Evolutionary conservation across 2,888 invertebrate genomes (phyloP).

Genomic region (Cerastis leucographa): DNA sequence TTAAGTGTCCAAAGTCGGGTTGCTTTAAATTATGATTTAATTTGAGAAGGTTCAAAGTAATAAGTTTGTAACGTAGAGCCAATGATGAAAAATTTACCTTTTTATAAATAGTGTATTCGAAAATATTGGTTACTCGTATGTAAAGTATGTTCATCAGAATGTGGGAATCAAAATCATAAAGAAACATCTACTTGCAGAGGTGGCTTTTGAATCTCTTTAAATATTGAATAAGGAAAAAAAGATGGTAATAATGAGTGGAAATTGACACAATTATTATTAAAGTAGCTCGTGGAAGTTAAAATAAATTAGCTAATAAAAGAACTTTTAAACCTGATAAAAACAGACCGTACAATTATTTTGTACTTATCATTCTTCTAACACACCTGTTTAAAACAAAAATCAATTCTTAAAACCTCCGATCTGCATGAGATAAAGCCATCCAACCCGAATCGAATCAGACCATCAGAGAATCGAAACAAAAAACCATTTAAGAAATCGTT

Average conservation of each 20-base stretch:
- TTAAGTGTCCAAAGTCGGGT: conserved; percentile 56
- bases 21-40: conserved; percentile 69
- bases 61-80: conserved; percentile 38
- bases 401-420: conserved; percentile 21
- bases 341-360: not conserved
- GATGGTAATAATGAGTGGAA: not conserved
- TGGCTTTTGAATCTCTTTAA: not conserved
- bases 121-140: conserved; percentile 7
- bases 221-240: not conserved
- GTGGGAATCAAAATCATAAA: not conserved
- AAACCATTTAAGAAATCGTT: conserved; percentile 65
- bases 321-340: not conserved
- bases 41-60: conserved; percentile 53
- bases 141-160: conserved; percentile 20
- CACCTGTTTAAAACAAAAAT: conserved; percentile 33
- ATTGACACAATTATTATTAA: too few species aligned
- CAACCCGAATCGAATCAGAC: conserved; percentile 50
- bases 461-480: conserved; percentile 62
- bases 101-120: conserved; percentile 4
- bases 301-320: not conserved
- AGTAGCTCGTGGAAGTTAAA: not conserved
- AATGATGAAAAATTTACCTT: conserved; percentile 40
- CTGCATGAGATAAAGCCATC: conserved; percentile 59
- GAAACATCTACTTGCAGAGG: not conserved
- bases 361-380: not conserved